phyloP scores from a whole-genome alignment of 2,888 invertebrate species.

The Apodemia hepburni region DNA sequence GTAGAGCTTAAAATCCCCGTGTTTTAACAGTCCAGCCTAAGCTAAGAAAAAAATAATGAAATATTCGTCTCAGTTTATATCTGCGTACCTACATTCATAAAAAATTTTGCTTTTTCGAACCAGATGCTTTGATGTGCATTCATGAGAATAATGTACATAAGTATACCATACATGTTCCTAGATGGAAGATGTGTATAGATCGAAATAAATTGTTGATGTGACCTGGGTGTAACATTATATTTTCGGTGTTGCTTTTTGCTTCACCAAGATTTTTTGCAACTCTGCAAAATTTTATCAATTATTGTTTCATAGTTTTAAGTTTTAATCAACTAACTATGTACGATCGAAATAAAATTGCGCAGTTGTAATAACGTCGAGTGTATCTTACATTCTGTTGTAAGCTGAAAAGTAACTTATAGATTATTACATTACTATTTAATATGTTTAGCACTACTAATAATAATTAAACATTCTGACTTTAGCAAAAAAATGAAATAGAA shows the following conservation, averaged over 20 bases:
- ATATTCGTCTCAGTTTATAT: slow-evolving; percentile 47
- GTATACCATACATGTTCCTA: slow-evolving; percentile 44
- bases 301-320: not conserved
- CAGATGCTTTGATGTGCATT: slow-evolving; percentile 51
- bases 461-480: slow-evolving; percentile 11
- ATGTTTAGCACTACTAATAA: slow-evolving; percentile 14
- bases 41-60: slow-evolving; percentile 69
- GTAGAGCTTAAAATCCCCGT: slow-evolving; percentile 40
- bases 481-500: slow-evolving; percentile 15
- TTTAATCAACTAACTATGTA: slow-evolving; percentile 33
- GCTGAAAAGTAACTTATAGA: slow-evolving; percentile 47
- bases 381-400: slow-evolving; percentile 26
- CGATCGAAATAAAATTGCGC: slow-evolving; percentile 9
- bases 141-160: slow-evolving; percentile 43
- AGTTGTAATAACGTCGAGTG: slow-evolving; percentile 21
- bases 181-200: slow-evolving; percentile 48
- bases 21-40: slow-evolving; percentile 75
- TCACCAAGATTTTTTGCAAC: slow-evolving; percentile 57
- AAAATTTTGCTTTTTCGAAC: slow-evolving; percentile 43
- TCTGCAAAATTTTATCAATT: slow-evolving; percentile 10
- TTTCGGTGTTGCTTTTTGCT: slow-evolving; percentile 42
- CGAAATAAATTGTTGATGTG: slow-evolving; percentile 67
- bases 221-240: slow-evolving; percentile 72
- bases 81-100: slow-evolving; percentile 40
- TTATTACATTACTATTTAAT: slow-evolving; percentile 15